A percentile compares a stretch with the other conserved stretches of the same genome.
These are phyloP conservation scores for Stichopus chloronotus DNA, from an alignment of 35 echinoderm and acorn worm species.

Conservation along the genomic window DNA sequence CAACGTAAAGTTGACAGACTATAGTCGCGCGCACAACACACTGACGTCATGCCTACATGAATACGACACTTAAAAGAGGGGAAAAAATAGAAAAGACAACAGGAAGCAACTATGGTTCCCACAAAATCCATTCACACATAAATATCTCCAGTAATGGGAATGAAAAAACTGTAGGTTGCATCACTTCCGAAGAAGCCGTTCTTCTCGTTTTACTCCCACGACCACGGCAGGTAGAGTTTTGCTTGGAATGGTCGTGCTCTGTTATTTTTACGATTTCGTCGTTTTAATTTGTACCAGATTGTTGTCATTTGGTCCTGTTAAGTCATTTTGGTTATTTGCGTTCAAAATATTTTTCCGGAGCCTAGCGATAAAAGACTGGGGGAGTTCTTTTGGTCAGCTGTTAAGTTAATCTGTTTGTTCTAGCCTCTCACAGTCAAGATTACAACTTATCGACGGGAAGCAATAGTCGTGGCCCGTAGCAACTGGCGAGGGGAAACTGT, in stretches of 20 bases:
- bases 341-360: constrained; percentile 15
- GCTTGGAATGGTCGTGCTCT: neutral
- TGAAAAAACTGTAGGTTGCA: neutral
- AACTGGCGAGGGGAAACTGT: constrained; percentile 12
- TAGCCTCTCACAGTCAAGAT: constrained; percentile 32
- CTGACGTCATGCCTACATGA: neutral
- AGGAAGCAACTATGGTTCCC: neutral
- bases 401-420: constrained; percentile 32
- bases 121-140: neutral
- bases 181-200: neutral
- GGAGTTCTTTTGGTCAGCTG: constrained; percentile 35
- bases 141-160: neutral
- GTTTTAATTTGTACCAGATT: neutral
- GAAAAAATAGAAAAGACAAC: neutral
- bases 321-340: constrained; percentile 24
- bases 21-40: neutral
- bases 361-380: constrained; percentile 7
- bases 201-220: neutral
- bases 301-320: constrained; percentile 1
- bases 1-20: neutral
- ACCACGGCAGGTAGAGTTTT: neutral
- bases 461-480: neutral
- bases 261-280: neutral
- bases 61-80: neutral
- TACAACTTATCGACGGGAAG: constrained; percentile 36